Percentiles rank a stretch among this genome's conserved stretches.
Evolutionary conservation across 2,113 vertebrate genomes (phyloP).

Genomic region (Epinephelus cyanopodus): DNA sequence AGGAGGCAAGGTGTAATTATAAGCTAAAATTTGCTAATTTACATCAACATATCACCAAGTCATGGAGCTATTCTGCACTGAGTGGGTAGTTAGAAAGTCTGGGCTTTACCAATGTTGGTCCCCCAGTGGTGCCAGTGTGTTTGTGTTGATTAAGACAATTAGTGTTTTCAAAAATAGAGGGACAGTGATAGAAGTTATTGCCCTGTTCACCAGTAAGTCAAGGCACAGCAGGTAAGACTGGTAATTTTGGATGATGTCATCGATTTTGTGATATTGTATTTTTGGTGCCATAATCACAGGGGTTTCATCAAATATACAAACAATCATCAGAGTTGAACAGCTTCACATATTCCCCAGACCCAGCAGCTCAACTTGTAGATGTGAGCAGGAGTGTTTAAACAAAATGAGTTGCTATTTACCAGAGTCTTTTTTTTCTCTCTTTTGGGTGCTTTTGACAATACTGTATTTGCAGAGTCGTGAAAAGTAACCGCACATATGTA

Average conservation of each 20-base stretch:
- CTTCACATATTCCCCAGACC: background rate
- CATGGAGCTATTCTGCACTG: conserved; percentile 27
- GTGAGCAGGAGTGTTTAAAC: too few species aligned
- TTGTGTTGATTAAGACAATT: conserved; percentile 61
- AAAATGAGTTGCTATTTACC: too few species aligned
- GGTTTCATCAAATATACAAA: conserved; percentile 3
- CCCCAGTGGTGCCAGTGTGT: conserved; percentile 13
- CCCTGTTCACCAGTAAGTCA: conserved; percentile 8
- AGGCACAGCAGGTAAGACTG: background rate
- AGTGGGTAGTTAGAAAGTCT: conserved; percentile 42
- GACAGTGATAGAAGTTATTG: conserved; percentile 19
- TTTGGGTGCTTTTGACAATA: too few species aligned
- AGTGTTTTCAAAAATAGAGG: conserved; percentile 34
- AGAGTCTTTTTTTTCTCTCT: too few species aligned
- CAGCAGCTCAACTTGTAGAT: too few species aligned
- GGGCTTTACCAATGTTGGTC: conserved; percentile 20
- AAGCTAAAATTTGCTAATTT: conserved; percentile 64
- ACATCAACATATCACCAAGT: conserved; percentile 50
- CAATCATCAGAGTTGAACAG: background rate
- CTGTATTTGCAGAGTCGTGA: too few species aligned
- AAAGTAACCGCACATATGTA: too few species aligned
- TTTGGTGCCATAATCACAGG: background rate
- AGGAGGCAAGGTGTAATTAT: conserved; percentile 66
- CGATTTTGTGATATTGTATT: background rate
- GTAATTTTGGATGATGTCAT: background rate